A percentile compares a stretch with the other conserved stretches of the same genome.
phyloP scores from a whole-genome alignment of 2,797 vertebrate species.

The Semaprochilodus insignis region DNA sequence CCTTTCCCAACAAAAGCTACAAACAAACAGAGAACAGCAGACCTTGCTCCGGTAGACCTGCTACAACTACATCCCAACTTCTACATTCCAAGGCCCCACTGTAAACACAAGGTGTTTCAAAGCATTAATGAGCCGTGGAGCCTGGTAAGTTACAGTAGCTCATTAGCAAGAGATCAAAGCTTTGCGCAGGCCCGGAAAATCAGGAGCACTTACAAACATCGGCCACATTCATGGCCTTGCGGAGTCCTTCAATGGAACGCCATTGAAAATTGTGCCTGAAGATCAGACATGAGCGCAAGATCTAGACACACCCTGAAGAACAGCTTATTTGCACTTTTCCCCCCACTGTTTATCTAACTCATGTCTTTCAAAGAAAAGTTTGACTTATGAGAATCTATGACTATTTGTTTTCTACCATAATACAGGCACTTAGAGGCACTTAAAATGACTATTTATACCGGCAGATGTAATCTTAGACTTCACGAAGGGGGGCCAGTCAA shows the following conservation, averaged over 20 bases:
- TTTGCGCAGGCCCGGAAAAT: conserved; percentile 41
- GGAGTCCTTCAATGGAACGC: not conserved
- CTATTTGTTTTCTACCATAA: conserved; percentile 6
- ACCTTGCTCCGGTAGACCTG: conserved; percentile 9
- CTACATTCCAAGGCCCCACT: conserved; percentile 33
- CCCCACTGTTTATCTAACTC: not conserved
- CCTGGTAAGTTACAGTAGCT: conserved; percentile 38
- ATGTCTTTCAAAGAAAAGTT: not conserved
- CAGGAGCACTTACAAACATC: conserved; percentile 19
- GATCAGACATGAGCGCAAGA: not conserved
- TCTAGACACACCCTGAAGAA: not conserved
- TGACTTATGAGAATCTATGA: not conserved
- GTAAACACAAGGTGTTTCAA: conserved; percentile 52
- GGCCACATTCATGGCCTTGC: conserved; percentile 1
- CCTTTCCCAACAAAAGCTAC: too few species aligned
- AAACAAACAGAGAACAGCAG: conserved; percentile 22
- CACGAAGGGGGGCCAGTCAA: not conserved
- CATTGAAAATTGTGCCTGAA: not conserved
- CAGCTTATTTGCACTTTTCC: conserved; percentile 18
- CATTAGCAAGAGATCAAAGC: conserved; percentile 60
- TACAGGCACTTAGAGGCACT: not conserved
- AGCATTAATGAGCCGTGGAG: conserved; percentile 59
- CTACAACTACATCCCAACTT: conserved; percentile 24
- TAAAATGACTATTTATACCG: not conserved
- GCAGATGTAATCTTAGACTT: not conserved